Evolutionary conservation across 1,140 invertebrate species (phyloP).

Genomic region (Leptinotarsa defecta): DNA sequence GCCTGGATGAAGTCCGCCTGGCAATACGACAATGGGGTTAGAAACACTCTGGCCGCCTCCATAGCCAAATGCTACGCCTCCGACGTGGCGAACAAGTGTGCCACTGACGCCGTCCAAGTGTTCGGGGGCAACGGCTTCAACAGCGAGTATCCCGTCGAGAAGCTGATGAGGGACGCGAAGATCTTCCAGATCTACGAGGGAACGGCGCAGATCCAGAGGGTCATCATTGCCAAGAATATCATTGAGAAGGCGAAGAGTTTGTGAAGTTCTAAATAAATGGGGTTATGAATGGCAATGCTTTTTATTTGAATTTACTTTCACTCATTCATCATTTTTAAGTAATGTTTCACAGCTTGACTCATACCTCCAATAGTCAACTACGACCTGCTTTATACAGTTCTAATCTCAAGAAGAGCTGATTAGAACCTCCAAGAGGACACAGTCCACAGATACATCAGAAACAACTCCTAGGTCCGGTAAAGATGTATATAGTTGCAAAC

Average conservation of each 20-base stretch:
- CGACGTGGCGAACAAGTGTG: constrained; percentile 92
- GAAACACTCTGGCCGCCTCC: constrained; percentile 85
- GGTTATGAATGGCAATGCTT: too few relatives aligned
- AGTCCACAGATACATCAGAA: too few relatives aligned
- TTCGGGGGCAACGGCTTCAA: constrained; percentile 98
- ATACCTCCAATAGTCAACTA: too few relatives aligned
- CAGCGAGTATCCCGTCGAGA: constrained; percentile 95
- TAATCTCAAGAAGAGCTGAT: too few relatives aligned
- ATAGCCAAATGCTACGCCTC: constrained; percentile 91
- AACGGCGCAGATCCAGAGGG: constrained; percentile 92
- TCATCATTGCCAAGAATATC: constrained; percentile 78
- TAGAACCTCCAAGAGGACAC: too few relatives aligned
- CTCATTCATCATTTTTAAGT: too few relatives aligned
- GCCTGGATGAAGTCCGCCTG: constrained; percentile 84
- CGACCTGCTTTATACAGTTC: too few relatives aligned
- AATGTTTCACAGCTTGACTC: too few relatives aligned
- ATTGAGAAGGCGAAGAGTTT: constrained; percentile 8
- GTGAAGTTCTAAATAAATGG: not conserved
- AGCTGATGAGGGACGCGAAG: constrained; percentile 97
- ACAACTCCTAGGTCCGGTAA: too few relatives aligned
- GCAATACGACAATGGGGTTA: constrained; percentile 78
- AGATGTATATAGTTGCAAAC: too few relatives aligned
- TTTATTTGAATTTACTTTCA: too few relatives aligned
- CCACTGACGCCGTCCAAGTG: constrained; percentile 93
- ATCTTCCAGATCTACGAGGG: constrained; percentile 99